Evolutionary conservation across 1,140 invertebrate species (phyloP).

Genomic region (Drosophila kanapiae): DNA sequence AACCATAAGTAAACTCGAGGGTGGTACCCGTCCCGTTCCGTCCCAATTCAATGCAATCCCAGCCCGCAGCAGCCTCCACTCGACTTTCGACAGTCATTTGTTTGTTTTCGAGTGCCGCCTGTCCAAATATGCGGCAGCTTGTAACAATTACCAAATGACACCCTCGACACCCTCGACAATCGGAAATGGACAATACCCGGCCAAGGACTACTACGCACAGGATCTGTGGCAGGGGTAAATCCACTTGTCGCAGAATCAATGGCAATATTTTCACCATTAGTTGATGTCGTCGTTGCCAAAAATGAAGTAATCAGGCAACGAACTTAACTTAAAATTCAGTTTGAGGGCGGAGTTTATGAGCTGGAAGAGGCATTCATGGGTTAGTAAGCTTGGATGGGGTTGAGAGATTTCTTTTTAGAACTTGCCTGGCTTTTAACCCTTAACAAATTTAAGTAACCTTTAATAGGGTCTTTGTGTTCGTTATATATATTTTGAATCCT

Average conservation of each 20-base stretch:
- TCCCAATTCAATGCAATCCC: conserved; percentile 1
- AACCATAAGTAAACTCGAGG: conserved; percentile 18
- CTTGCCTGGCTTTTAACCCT: not conserved
- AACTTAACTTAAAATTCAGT: conserved; percentile 61
- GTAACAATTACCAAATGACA: conserved; percentile 85
- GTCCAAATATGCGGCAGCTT: conserved; percentile 82
- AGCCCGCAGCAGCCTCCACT: conserved; percentile 9
- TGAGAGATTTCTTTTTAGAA: conserved; percentile 5
- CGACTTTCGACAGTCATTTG: conserved; percentile 56
- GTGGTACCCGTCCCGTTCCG: conserved; percentile 52
- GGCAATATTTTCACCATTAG: conserved; percentile 80
- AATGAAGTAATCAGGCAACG: conserved; percentile 60
- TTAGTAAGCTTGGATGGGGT: conserved; percentile 11
- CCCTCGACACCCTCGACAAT: conserved; percentile 61
- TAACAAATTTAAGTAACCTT: not conserved
- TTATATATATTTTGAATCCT: not conserved
- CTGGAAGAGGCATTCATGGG: conserved; percentile 55
- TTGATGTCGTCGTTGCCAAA: conserved; percentile 32
- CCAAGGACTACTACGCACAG: not conserved
- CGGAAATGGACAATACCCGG: conserved; percentile 34
- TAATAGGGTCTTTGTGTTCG: not conserved
- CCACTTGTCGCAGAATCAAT: conserved; percentile 81
- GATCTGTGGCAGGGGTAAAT: not conserved
- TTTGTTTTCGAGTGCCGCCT: conserved; percentile 73
- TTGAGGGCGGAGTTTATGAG: conserved; percentile 65